Base-by-base conservation (phyloP, 2,113 vertebrate species). In the Apodemus speciosus region DNA sequence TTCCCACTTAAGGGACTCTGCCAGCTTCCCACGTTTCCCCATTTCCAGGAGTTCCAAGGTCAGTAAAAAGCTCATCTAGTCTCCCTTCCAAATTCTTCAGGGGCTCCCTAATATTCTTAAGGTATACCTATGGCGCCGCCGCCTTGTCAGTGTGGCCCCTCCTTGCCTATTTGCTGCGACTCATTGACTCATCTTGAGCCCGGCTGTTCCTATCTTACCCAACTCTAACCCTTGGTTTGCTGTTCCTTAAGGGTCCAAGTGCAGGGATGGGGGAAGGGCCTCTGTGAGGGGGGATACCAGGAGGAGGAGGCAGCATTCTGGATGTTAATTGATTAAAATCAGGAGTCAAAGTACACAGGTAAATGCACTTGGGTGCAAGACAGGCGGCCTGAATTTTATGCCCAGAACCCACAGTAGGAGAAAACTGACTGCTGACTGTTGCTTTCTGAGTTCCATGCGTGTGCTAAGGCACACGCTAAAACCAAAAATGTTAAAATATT, bases 61-160 rank as follows among this genome's bases (percentile, higher is more conserved):
- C 88, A 91, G 40, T 69, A 71, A 35, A 79, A 89, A 83, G 62
- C 51, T 88, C 35, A 95, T 90, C 38, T 20, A 46, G 46, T 46
- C 35, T 95, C 13, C 40, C 77, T 21, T 25, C 40, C 21, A 21
- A 46, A 92, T 32, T 6, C 25, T 51, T 84, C n/a, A 30, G 53
- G 77, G 73, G 13, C 9, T 30, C 51, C 73, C 14, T 56, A 21
- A 20, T 84, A 35, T 75, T 89, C 69, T 95, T 79, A 89, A 21
- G 25, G 62, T 79, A 35, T 13, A 71, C 53, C 25, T 38, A 3
- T 35, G 73, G 23, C 10, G 27, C 38, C 23, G 88, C 49, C 46
- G n/a, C 35, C 43, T 60, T 58, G 0, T 3, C 32, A 35, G 4
- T 79, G 14, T 68, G 62, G 11, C 20, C 49, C 9, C 32, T 91